These are phyloP conservation scores for Maccullochella peelii DNA, from an alignment of 2,113 vertebrate species.

Conservation along the genomic window DNA sequence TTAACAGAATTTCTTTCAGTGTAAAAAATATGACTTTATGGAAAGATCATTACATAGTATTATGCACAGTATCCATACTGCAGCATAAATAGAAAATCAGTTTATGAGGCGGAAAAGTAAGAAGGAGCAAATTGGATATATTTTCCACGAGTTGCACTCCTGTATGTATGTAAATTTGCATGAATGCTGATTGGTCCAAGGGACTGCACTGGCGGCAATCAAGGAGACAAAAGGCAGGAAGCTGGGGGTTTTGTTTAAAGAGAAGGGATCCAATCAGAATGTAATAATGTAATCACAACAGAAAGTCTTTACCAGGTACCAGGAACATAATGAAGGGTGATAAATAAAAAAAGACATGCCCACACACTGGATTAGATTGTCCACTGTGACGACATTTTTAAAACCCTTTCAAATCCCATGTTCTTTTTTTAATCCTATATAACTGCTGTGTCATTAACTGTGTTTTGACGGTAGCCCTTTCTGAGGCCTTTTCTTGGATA, in stretches of 20 bases:
- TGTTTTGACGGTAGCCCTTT: not conserved
- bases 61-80: not conserved
- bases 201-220: conserved; percentile 60
- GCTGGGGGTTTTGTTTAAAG: conserved; percentile 49
- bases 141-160: conserved; percentile 21
- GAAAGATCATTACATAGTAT: conserved; percentile 6
- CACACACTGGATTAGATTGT: conserved; percentile 40
- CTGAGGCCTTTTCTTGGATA: not conserved
- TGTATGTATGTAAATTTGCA: conserved; percentile 49
- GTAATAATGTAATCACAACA: conserved; percentile 71
- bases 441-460: not conserved
- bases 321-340: conserved; percentile 40
- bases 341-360: conserved; percentile 21
- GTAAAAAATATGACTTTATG: not conserved
- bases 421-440: conserved; percentile 20
- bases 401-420: conserved; percentile 38
- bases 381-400: conserved; percentile 3
- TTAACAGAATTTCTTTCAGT: not conserved
- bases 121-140: not conserved
- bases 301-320: conserved; percentile 56
- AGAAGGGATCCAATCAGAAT: conserved; percentile 68
- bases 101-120: conserved; percentile 22
- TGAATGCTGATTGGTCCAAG: conserved; percentile 63
- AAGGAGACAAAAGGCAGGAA: conserved; percentile 62
- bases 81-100: conserved; percentile 29